Evolutionary conservation across 1,140 invertebrate species (phyloP).

Genomic region (Tetragnatha versicolor): DNA sequence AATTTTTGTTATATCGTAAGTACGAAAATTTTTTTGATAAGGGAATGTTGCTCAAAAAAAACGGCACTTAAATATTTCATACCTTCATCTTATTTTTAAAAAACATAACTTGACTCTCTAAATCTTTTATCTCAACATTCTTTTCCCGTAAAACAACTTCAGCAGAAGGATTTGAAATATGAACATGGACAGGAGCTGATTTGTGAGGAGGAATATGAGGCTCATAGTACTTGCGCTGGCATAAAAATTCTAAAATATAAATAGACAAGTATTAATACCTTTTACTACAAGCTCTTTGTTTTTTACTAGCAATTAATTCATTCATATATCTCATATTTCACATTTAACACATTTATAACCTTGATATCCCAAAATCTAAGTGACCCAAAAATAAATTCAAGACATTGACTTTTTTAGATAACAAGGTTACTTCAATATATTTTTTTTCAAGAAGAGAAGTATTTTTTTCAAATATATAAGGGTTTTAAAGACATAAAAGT

Average conservation of each 20-base stretch:
- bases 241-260: not conserved
- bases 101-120: constrained; percentile 19
- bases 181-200: not conserved
- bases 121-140: constrained; percentile 46
- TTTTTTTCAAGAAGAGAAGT: too few species aligned
- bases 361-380: too few species aligned
- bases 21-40: too few species aligned
- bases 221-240: not conserved
- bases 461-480: too few species aligned
- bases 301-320: not conserved
- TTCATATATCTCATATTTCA: not conserved
- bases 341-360: not conserved
- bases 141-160: constrained; percentile 16
- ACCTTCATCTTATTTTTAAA: constrained; percentile 29
- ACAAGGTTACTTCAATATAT: too few species aligned
- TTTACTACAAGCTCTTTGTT: not conserved
- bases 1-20: too few species aligned
- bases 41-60: too few species aligned
- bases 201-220: not conserved
- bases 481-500: too few species aligned
- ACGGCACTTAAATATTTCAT: too few species aligned
- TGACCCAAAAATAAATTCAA: too few species aligned
- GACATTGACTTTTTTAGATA: too few species aligned
- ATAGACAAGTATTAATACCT: not conserved
- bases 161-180: constrained; percentile 6